Percentiles rank a stretch among this genome's conserved stretches.
These are phyloP conservation scores for Hydrozoanthus gracilis DNA, from an alignment of 92 coral and sea anemone species.

Conservation along the genomic window DNA sequence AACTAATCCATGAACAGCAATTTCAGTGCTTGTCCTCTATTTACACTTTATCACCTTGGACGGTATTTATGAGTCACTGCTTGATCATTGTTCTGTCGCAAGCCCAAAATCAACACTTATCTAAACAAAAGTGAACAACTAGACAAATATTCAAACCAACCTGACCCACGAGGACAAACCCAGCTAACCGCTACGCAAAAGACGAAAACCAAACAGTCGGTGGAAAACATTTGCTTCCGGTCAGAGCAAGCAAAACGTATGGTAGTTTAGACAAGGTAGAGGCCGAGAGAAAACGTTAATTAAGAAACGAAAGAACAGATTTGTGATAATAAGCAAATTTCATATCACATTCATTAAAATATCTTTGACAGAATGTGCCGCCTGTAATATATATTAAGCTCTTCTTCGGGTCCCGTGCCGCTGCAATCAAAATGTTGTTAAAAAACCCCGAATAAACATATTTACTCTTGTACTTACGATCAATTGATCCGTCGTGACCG, in stretches of 20 bases:
- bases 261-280: background rate
- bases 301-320: constrained; percentile 60
- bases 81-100: constrained; percentile 52
- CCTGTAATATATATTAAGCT: constrained; percentile 76
- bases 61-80: constrained; percentile 60
- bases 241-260: background rate
- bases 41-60: constrained; percentile 72
- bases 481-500: constrained; percentile 80
- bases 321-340: constrained; percentile 69
- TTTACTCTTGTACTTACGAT: constrained; percentile 78
- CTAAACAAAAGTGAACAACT: constrained; percentile 51
- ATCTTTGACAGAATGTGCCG: constrained; percentile 82
- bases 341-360: constrained; percentile 69
- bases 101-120: constrained; percentile 66
- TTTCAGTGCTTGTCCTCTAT: constrained; percentile 42
- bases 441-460: constrained; percentile 46
- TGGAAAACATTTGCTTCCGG: constrained; percentile 38
- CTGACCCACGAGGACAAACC: constrained; percentile 22
- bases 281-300: constrained; percentile 56
- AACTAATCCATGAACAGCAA: constrained; percentile 50
- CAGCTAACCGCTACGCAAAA: constrained; percentile 1
- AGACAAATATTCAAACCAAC: constrained; percentile 34
- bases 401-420: constrained; percentile 57
- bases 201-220: background rate
- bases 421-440: constrained; percentile 49